Evolutionary conservation across 2,113 vertebrate genomes (phyloP).

Genomic region (Poeciliopsis prolifica): DNA sequence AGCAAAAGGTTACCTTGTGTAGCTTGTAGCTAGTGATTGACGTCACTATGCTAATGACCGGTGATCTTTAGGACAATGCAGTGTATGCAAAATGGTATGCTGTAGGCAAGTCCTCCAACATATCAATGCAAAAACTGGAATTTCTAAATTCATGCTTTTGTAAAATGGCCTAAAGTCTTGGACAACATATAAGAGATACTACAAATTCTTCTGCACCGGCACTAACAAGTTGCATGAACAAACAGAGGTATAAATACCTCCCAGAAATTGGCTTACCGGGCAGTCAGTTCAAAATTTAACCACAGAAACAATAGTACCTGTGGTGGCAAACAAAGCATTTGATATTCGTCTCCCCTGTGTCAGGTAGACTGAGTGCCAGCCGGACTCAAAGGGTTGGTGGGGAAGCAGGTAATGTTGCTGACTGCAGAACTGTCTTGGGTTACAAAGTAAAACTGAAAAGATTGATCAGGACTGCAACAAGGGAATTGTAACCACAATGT

Average conservation of each 20-base stretch:
- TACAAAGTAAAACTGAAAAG: conserved; percentile 63
- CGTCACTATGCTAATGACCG: conserved; percentile 26
- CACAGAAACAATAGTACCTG: conserved; percentile 63
- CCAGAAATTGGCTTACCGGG: conserved; percentile 58
- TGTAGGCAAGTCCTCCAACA: not conserved
- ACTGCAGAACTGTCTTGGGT: conserved; percentile 68
- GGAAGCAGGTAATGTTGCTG: conserved; percentile 69
- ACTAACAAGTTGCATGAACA: not conserved
- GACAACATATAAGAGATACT: conserved; percentile 27
- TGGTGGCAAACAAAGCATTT: conserved; percentile 72
- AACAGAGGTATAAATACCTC: conserved; percentile 11
- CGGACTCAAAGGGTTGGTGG: conserved; percentile 56
- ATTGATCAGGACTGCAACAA: conserved; percentile 49
- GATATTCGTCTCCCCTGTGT: conserved; percentile 74
- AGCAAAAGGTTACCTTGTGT: conserved; percentile 28
- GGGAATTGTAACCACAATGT: conserved; percentile 51
- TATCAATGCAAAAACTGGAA: not conserved
- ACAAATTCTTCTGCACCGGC: conserved; percentile 17
- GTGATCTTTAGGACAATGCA: conserved; percentile 9
- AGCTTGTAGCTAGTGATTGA: conserved; percentile 34
- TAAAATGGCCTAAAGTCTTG: not conserved
- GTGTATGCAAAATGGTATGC: conserved; percentile 4
- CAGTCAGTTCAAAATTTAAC: conserved; percentile 72
- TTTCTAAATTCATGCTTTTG: not conserved
- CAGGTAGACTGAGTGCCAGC: conserved; percentile 67